A percentile compares a stretch with the other conserved stretches of the same genome.
These are phyloP conservation scores for Caerostris darwini DNA, from an alignment of 1,140 invertebrate species.

Conservation along the genomic window DNA sequence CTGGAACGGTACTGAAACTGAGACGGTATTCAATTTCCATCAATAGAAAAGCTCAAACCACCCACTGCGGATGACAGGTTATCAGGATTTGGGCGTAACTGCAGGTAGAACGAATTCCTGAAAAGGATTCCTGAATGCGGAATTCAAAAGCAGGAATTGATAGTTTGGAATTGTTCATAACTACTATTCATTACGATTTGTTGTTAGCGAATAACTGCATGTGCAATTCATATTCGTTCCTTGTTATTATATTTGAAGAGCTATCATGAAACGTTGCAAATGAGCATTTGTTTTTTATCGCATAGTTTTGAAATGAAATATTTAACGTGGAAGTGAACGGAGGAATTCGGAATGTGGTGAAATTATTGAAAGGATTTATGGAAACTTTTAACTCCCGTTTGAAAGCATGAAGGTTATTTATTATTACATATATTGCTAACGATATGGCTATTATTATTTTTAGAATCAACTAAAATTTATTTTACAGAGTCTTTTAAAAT, in stretches of 20 bases:
- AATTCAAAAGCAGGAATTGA: background rate
- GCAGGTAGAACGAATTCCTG: background rate
- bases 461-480: too few species aligned
- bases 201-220: background rate
- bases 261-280: background rate
- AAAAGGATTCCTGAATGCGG: background rate
- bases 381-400: too few species aligned
- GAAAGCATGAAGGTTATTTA: too few species aligned
- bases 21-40: background rate
- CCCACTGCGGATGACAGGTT: slow-evolving; percentile 14
- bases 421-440: too few species aligned
- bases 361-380: too few species aligned
- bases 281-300: too few species aligned
- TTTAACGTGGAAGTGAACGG: too few species aligned
- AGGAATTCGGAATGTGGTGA: too few species aligned
- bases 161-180: background rate
- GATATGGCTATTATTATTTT: too few species aligned
- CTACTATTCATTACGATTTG: background rate
- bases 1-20: background rate
- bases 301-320: too few species aligned
- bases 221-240: background rate
- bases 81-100: background rate
- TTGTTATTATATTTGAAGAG: background rate
- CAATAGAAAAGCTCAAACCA: slow-evolving; percentile 15
- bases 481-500: too few species aligned